phyloP scores from a whole-genome alignment of 2,797 vertebrate species.

The Pogoniulus pusillus region DNA sequence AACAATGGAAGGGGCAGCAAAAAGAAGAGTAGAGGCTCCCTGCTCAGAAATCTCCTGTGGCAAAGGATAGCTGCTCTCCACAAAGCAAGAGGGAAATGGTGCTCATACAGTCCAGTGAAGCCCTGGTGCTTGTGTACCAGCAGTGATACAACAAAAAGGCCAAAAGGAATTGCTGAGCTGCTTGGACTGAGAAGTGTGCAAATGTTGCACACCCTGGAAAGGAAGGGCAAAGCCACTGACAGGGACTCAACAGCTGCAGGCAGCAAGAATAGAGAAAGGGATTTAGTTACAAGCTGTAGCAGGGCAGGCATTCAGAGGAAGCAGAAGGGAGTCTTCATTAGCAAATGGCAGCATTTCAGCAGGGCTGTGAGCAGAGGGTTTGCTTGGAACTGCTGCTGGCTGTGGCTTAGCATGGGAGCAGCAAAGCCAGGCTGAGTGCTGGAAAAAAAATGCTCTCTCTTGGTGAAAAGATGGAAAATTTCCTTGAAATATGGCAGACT shows the following conservation, averaged over 20 bases:
- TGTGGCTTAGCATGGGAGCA: not conserved
- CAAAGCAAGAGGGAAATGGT: not conserved
- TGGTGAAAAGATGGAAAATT: slow-evolving; percentile 26
- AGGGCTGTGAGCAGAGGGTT: not conserved
- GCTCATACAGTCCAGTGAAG: not conserved
- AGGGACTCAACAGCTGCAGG: not conserved
- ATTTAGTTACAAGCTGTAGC: not conserved
- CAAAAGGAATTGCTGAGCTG: not conserved
- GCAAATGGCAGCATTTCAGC: not conserved
- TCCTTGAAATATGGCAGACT: slow-evolving; percentile 43
- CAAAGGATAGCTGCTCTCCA: not conserved
- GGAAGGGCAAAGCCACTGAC: not conserved
- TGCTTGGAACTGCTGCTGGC: not conserved
- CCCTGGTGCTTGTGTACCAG: not conserved
- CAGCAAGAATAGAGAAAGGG: not conserved
- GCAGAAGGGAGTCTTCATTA: not conserved
- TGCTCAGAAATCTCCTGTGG: not conserved
- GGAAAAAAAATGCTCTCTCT: not conserved
- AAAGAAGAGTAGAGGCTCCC: not conserved
- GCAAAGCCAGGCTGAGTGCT: not conserved
- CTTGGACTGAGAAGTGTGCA: not conserved
- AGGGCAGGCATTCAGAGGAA: not conserved
- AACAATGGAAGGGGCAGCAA: not conserved
- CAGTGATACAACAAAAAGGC: not conserved
- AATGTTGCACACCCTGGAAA: not conserved